Base-by-base conservation (phyloP, 1,140 invertebrate genomes). In the Aphelenchoides avenae region DNA sequence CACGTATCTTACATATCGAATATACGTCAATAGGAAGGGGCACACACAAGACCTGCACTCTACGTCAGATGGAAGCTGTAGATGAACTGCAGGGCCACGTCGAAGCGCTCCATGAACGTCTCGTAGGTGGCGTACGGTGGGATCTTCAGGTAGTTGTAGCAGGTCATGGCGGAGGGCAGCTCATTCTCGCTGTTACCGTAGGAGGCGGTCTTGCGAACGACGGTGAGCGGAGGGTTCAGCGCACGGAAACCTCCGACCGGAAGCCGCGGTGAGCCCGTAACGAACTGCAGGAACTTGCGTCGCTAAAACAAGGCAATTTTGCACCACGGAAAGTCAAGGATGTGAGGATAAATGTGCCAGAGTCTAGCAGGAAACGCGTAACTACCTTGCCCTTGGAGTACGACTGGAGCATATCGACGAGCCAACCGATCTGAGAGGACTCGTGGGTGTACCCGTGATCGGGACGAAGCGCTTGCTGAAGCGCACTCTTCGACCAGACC, bases 151-250 rank as follows among this genome's bases (percentile, higher is more conserved):
- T 97, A 98, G 84, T 97, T 97, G 53, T 95, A 92, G 83, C 93
- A 98, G 42, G 94, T 98, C 92, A 97, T 98, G 77, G 97, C 94
- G 66, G 91, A 96, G 71, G 94, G 94, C 74, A 98, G 82, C 81
- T 92, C 96, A 80, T 90, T 86, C 80, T 98, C 92, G 26, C 89
- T 85, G 80, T 78, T 88, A 80, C 89, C 85, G 54, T 87, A 88
- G 11, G 84, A 81, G 80, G 94, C 91, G 68, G 93, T 84, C n/a
- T 58, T 58, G 1, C 50, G 33, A 22, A 65, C 64, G 24, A 68
- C 68, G 30, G 93, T 98, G 68, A 99, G 80, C 7, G 91, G 91
- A 37, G 94, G 94, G 44, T 88, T 88, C 53, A 98, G 82, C 57
- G 89, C 86, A 75, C 91, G 90, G 78, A 98, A 94, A 90, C 90